Percentiles rank a stretch among this genome's conserved stretches.
Conservation (phyloP, 1,140 invertebrate species). For the Gerris buenoi region DNA sequence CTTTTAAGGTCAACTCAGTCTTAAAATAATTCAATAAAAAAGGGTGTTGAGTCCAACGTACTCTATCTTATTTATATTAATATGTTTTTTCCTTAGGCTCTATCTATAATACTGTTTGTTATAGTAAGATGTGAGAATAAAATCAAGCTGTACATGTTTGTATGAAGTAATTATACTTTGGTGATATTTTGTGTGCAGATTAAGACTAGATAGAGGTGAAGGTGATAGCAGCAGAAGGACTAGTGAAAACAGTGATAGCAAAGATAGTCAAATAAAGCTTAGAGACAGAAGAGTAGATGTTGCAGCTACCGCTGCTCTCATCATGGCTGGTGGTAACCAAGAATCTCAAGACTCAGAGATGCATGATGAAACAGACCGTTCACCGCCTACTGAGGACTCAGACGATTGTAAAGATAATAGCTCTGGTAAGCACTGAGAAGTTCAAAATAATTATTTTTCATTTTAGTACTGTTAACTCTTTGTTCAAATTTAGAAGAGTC, state of each 20-base stretch:
- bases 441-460: no score
- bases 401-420: conserved; percentile 32
- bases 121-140: background rate
- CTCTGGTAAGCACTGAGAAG: conserved; percentile 8
- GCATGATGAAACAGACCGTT: conserved; percentile 31
- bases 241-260: background rate
- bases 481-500: no score
- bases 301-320: background rate
- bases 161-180: background rate
- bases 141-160: background rate
- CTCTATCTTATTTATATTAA: no score
- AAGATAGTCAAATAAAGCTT: background rate
- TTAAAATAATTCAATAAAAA: no score
- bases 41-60: no score
- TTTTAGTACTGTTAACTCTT: no score
- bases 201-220: background rate
- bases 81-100: no score
- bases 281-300: background rate
- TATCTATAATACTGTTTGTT: no score
- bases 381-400: conserved; percentile 31
- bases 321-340: background rate
- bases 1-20: no score
- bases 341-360: background rate
- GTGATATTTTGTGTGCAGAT: background rate
- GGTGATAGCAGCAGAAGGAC: background rate